Conservation (phyloP, 2,797 vertebrate species). For the Gobionotothen gibberifrons region DNA sequence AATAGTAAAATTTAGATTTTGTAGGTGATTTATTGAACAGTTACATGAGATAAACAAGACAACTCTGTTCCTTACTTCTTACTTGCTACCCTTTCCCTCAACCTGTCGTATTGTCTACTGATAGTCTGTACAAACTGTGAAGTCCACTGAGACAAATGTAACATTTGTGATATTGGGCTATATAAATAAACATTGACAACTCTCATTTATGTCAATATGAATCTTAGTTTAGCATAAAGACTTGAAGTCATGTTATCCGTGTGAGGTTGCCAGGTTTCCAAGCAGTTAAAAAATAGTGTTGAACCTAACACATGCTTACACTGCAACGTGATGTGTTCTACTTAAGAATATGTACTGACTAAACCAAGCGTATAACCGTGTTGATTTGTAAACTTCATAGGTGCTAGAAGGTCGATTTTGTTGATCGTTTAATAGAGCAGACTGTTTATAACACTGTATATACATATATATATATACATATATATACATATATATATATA, state of each 20-base stretch:
- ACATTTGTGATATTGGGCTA: too few species aligned
- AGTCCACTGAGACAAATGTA: too few species aligned
- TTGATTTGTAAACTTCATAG: neutral
- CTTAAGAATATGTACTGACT: neutral
- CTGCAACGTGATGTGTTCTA: neutral
- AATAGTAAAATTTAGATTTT: neutral
- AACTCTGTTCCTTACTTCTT: too few species aligned
- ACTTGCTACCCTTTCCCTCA: too few species aligned
- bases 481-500: too few species aligned
- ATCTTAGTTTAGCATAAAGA: neutral
- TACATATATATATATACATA: too few species aligned
- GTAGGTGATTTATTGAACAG: neutral
- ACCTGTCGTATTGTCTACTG: too few species aligned
- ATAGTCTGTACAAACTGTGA: too few species aligned
- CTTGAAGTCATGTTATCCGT: neutral
- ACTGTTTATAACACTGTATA: neutral
- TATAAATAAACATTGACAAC: too few species aligned
- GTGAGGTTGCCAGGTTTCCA: neutral
- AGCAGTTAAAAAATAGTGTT: neutral
- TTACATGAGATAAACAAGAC: neutral
- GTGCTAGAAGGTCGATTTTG: neutral
- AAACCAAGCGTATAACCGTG: neutral
- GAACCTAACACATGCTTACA: neutral
- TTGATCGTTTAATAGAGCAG: neutral
- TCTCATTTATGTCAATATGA: neutral